Evolutionary conservation across 2,113 vertebrate species (phyloP), one percentile per base, ranked within the genome.

Genomic region (Sakesphorus luctuosus): DNA sequence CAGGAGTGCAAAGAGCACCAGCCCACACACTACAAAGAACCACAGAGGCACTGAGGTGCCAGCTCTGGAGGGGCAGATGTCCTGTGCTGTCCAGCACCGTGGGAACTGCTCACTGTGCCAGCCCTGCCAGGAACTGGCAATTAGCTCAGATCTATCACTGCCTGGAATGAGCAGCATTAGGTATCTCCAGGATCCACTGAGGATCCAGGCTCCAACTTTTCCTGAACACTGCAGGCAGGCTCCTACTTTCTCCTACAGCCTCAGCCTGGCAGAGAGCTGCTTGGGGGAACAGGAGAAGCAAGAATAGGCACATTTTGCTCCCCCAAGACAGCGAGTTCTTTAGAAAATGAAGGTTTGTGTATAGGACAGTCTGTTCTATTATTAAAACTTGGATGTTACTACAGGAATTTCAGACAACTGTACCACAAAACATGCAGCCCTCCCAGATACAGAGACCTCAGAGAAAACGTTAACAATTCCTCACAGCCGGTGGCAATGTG

Each of bases 401-500:
- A 80, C 24, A 86, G 59, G 59, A 77, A 84, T 74, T 90, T 83
- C 80, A 92, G 50, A 62, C 36, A 89, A 58, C 21, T 14, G n/a
- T 33, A 78, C 40, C 89, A 92, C 40, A 20, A 65, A 93, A 24
- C 36, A 68, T 74, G 50, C 35, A 86, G 67, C 25, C 23, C 16
- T 65, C 46, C 68, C 72, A 80, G 89, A 6, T 13, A 52, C 71
- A 31, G 40, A 67, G 59, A n/a, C 72, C 68, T 9, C 47, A 61
- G 29, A 74, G 65, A n/a, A 87, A 56, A 47, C 0, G 31, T 63
- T 81, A 78, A 25, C 61, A 93, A 38, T 62, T 56, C 72, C 35
- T 25, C 46, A 8, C 62, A 84, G 59, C 0, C 0, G 88, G 89
- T 1, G 6, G 47, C 81, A 62, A 79, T 0, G 18, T 14, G 50